Evolutionary conservation across 2,797 vertebrate species (phyloP).

Genomic region (Epinephelus malabaricus): DNA sequence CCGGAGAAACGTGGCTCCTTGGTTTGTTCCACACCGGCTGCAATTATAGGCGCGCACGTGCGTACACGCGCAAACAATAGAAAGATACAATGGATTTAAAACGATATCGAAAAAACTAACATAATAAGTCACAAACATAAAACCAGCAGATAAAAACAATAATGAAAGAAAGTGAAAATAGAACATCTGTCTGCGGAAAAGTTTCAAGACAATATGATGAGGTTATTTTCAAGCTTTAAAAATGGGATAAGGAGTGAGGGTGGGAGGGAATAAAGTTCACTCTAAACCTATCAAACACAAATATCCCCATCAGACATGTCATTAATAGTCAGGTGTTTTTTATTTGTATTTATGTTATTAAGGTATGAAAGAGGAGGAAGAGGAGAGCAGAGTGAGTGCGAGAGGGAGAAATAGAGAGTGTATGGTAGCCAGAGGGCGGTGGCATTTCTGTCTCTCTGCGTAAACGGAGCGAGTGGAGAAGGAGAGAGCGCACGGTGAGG

Average conservation of each 20-base stretch:
- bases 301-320: no score
- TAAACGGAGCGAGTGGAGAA: constrained; percentile 70
- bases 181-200: background rate
- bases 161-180: background rate
- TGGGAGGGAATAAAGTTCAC: background rate
- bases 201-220: background rate
- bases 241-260: background rate
- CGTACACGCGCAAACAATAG: background rate
- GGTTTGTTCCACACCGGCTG: constrained; percentile 23
- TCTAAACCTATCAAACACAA: background rate
- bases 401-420: constrained; percentile 35
- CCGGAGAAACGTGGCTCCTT: constrained; percentile 43
- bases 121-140: background rate
- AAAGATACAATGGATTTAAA: background rate
- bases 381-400: constrained; percentile 6
- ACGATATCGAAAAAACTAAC: background rate
- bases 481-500: constrained; percentile 56
- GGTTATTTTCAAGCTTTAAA: constrained; percentile 10
- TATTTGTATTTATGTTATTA: background rate
- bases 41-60: constrained; percentile 25
- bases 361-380: background rate
- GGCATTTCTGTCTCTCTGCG: constrained; percentile 82
- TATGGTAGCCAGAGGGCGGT: constrained; percentile 82
- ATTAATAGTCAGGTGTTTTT: background rate
- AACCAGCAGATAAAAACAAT: background rate